Percentiles rank a stretch among this genome's conserved stretches.
Evolutionary conservation across 2,888 invertebrate species (phyloP).

Genomic region (Rhorus exstirpatorius): DNA sequence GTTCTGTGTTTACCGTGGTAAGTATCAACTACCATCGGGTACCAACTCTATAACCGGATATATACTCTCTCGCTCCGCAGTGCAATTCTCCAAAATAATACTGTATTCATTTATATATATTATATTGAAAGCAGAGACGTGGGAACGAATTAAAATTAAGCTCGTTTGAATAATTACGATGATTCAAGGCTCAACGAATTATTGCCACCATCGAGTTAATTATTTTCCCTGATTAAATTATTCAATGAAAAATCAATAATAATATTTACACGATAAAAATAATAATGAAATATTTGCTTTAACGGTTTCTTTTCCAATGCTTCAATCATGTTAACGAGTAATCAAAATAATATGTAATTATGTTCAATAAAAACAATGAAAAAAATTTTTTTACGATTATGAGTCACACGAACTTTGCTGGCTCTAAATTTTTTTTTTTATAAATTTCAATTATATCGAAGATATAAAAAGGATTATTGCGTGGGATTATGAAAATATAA

Average conservation of each 20-base stretch:
- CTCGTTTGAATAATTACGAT: constrained; percentile 10
- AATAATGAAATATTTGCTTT: too few relatives aligned
- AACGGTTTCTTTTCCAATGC: too few relatives aligned
- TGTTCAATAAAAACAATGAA: too few relatives aligned
- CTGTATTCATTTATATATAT: constrained; percentile 3
- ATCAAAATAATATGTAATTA: too few relatives aligned
- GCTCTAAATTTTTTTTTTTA: too few relatives aligned
- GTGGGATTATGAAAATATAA: too few relatives aligned
- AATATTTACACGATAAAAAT: neutral
- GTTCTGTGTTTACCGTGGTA: constrained; percentile 54
- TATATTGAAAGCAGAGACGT: constrained; percentile 2
- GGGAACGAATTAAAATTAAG: constrained; percentile 21
- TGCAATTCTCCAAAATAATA: constrained; percentile 16
- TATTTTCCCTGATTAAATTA: neutral
- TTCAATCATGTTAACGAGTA: too few relatives aligned
- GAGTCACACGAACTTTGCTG: too few relatives aligned
- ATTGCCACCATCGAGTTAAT: neutral
- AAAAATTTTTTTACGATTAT: too few relatives aligned
- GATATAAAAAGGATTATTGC: too few relatives aligned
- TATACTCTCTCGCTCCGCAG: neutral
- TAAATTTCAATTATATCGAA: too few relatives aligned
- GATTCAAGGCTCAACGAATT: constrained; percentile 10
- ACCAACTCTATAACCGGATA: constrained; percentile 14
- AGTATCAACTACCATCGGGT: constrained; percentile 49
- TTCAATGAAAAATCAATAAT: neutral